Percentiles rank a stretch among this genome's conserved stretches.
These are phyloP conservation scores for Meda fulgida DNA, from an alignment of 2,797 vertebrate genomes.

Conservation along the genomic window DNA sequence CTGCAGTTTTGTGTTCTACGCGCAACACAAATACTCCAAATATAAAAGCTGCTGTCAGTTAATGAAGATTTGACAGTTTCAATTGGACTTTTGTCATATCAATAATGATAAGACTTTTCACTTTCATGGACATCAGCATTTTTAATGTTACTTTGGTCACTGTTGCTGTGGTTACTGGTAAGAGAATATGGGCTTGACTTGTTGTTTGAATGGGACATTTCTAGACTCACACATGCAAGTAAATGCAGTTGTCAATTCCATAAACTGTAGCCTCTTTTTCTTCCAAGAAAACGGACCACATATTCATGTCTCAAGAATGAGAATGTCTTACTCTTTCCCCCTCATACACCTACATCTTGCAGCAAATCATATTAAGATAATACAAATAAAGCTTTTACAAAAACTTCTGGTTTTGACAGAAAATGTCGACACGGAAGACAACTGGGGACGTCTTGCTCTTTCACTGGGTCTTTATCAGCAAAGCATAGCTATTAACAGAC, in stretches of 20 bases:
- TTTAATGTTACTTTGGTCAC: not conserved
- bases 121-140: not conserved
- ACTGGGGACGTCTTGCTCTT: not conserved
- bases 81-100: not conserved
- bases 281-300: not conserved
- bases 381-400: not conserved
- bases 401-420: not conserved
- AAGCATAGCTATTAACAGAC: slow-evolving; percentile 20
- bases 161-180: not conserved
- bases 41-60: not conserved
- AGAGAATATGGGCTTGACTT: not conserved
- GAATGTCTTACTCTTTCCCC: not conserved
- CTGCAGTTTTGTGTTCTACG: not conserved
- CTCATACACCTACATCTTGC: not conserved
- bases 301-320: not conserved
- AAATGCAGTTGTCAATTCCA: not conserved
- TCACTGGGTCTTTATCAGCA: not conserved
- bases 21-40: not conserved
- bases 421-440: not conserved
- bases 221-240: too few relatives aligned
- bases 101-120: not conserved
- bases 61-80: not conserved
- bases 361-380: not conserved
- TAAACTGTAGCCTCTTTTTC: not conserved
- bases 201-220: not conserved